Percentiles rank a stretch among this genome's conserved stretches.
phyloP scores from a whole-genome alignment of 2,888 invertebrate species.

The Lasioglossum morio region DNA sequence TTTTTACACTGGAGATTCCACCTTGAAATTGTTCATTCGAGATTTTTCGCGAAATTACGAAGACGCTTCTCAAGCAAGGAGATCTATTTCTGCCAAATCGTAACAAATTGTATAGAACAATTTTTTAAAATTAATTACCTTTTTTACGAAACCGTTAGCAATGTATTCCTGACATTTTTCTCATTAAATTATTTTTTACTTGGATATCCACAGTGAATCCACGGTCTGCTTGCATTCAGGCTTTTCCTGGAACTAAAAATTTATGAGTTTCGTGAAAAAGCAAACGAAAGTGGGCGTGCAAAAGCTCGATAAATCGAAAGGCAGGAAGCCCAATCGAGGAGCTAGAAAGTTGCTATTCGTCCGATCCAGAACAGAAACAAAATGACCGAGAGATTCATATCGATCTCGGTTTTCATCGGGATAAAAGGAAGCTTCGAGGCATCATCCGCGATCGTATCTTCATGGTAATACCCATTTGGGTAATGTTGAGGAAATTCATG shows the following conservation, averaged over 20 bases:
- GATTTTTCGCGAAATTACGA: background rate
- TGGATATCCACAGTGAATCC: too few relatives aligned
- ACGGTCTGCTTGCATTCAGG: background rate
- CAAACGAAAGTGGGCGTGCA: background rate
- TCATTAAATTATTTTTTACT: background rate
- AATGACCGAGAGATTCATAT: background rate
- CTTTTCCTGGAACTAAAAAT: background rate
- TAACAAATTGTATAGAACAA: background rate
- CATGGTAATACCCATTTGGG: background rate
- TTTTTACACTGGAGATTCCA: background rate
- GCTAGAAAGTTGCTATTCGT: background rate
- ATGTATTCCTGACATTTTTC: background rate
- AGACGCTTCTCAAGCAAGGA: background rate
- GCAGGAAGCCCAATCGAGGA: background rate
- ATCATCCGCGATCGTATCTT: background rate
- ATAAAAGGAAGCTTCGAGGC: background rate
- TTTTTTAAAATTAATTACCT: background rate
- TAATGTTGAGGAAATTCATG: background rate
- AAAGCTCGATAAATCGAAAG: conserved; percentile 3
- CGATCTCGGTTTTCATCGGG: background rate
- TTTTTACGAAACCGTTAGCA: background rate
- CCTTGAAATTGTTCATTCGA: background rate
- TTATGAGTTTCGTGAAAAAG: background rate
- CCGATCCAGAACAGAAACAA: background rate
- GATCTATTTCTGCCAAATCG: background rate